Base-by-base conservation (phyloP, 2,797 vertebrate species). In the Hydrocynus forskahlii region DNA sequence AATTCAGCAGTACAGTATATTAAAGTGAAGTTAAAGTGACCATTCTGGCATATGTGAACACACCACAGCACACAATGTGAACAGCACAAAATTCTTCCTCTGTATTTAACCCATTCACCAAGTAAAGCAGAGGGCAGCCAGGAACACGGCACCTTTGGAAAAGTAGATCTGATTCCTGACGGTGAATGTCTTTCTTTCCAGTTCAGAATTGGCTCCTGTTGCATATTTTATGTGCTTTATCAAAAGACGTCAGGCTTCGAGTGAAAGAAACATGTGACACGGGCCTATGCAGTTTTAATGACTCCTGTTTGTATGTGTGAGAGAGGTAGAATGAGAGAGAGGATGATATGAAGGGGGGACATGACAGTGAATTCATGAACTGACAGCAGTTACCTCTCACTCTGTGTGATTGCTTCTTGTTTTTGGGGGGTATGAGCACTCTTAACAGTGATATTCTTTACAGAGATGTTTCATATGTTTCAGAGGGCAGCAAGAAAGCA, bases 231-330 rank as follows among this genome's bases (percentile, higher is more conserved):
- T 81, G 76, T 16, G 13, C 77, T 9, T 72, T 67, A 84, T 86
- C 82, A 86, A 84, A 79, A 78, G 72, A 75, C 66, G 63, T 79
- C 81, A 81, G 76, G 45, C 80, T 57, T 78, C 82, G 70, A 81
- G 69, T 77, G 60, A 59, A 81, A 25, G 75, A 45, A 75, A 21
- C 68, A 76, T 76, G 77, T 84, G 73, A 75, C 76, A 16, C 13
- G 38, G 14, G 17, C 29, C 40, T 64, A 81, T 85, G 75, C 52
- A 86, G 84, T 69, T 82, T 86, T 85, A 75, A 85, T 82, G 66
- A 2, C 66, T 29, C 45, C 19, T 76, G 45, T 60, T 23, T 64
- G 71, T 45, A 43, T 63, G 63, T 29, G 16, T 64, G 13, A 35
- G 62, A 64, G 63, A 40, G 9, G 25, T 40, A 9, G 45, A 23